Evolutionary conservation across 2,888 invertebrate genomes (phyloP).

Genomic region (Incurvaria masculella): DNA sequence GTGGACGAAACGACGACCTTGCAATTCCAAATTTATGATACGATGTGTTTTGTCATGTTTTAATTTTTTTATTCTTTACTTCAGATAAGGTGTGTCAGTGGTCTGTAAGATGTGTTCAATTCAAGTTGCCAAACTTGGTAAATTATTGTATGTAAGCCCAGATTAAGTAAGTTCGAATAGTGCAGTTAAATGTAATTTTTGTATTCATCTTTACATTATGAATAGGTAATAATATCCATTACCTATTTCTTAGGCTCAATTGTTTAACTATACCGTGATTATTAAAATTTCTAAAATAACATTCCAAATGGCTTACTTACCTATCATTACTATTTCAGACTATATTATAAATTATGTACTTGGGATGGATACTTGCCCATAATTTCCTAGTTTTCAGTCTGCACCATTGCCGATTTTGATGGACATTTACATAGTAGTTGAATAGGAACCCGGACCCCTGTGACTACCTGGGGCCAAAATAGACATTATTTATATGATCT

Average conservation of each 20-base stretch:
- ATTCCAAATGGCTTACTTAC: too few species aligned
- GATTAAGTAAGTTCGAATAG: neutral
- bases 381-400: too few species aligned
- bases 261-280: conserved; percentile 3
- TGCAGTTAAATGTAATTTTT: conserved; percentile 3
- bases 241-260: conserved; percentile 1
- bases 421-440: too few species aligned
- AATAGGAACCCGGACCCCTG: neutral
- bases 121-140: conserved; percentile 50
- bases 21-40: conserved; percentile 24
- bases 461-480: neutral
- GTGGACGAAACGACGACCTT: too few species aligned
- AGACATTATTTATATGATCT: neutral
- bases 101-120: conserved; percentile 12
- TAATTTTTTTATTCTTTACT: neutral
- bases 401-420: too few species aligned
- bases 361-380: too few species aligned
- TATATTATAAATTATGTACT: too few species aligned
- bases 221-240: neutral
- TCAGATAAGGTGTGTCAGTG: too few species aligned
- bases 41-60: conserved; percentile 34
- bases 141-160: neutral
- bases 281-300: too few species aligned
- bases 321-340: too few species aligned
- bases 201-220: neutral